These are phyloP conservation scores for Siniperca scherzeri DNA, from an alignment of 2,797 vertebrate genomes.

Conservation along the genomic window DNA sequence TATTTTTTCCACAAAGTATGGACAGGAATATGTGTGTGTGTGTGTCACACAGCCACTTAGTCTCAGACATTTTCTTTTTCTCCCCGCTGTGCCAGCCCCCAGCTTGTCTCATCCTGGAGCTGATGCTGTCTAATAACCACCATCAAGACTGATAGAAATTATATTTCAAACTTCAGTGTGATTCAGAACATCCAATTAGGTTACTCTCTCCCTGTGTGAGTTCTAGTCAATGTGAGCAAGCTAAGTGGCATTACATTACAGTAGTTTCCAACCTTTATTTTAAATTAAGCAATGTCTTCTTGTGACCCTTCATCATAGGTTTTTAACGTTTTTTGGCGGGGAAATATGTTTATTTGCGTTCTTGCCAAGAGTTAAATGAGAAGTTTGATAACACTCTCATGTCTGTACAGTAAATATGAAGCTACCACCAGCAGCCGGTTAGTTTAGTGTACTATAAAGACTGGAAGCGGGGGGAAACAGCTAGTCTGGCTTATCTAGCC, in stretches of 20 bases:
- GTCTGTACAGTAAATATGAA: conserved; percentile 8
- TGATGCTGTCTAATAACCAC: conserved; percentile 72
- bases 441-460: conserved; percentile 1
- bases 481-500: not conserved
- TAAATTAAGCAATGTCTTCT: conserved; percentile 17
- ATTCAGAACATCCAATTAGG: conserved; percentile 70
- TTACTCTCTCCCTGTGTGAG: conserved; percentile 47
- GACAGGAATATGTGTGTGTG: conserved; percentile 24
- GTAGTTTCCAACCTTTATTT: conserved; percentile 15
- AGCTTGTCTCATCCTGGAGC: conserved; percentile 60
- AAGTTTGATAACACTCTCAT: not conserved
- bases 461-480: not conserved
- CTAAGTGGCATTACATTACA: conserved; percentile 25
- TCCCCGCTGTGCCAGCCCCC: conserved; percentile 52
- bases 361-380: not conserved
- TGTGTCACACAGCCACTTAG: conserved; percentile 43
- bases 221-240: conserved; percentile 27
- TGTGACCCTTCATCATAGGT: not conserved
- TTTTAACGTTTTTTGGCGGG: not conserved
- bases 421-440: not conserved
- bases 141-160: conserved; percentile 72
- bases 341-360: not conserved
- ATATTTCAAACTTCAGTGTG: conserved; percentile 65
- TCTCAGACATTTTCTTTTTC: conserved; percentile 43
- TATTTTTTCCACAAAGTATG: conserved; percentile 34